Evolutionary conservation across 2,888 invertebrate species (phyloP).

Genomic region (Drosophila fungiperda): DNA sequence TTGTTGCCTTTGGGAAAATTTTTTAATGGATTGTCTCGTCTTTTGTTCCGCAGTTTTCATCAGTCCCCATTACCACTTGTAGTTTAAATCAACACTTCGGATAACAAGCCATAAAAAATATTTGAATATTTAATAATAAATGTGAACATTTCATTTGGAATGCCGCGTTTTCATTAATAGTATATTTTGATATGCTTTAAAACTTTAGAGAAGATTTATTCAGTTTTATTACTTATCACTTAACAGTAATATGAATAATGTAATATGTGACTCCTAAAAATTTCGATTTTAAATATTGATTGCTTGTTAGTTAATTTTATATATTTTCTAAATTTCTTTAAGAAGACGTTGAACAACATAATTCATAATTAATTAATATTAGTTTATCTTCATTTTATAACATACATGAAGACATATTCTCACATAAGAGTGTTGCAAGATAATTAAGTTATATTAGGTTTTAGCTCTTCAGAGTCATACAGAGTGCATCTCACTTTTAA

Average conservation of each 20-base stretch:
- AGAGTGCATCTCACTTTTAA: not conserved
- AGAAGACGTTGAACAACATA: not conserved
- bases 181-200: not conserved
- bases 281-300: not conserved
- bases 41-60: slow-evolving; percentile 37
- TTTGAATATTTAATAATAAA: slow-evolving; percentile 14
- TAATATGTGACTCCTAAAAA: not conserved
- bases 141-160: slow-evolving; percentile 14
- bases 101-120: slow-evolving; percentile 32
- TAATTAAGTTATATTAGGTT: slow-evolving; percentile 14
- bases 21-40: slow-evolving; percentile 49
- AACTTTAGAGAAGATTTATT: not conserved
- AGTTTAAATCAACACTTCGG: slow-evolving; percentile 41
- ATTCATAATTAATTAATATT: not conserved
- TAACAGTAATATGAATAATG: not conserved
- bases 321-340: not conserved
- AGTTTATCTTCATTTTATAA: not conserved
- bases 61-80: slow-evolving; percentile 32
- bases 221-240: not conserved
- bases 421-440: not conserved
- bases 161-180: not conserved
- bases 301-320: not conserved
- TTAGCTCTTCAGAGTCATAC: not conserved
- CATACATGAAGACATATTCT: not conserved
- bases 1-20: slow-evolving; percentile 39